Base-by-base conservation (phyloP, 1,140 invertebrate genomes). In the Aphaenogaster floridana region DNA sequence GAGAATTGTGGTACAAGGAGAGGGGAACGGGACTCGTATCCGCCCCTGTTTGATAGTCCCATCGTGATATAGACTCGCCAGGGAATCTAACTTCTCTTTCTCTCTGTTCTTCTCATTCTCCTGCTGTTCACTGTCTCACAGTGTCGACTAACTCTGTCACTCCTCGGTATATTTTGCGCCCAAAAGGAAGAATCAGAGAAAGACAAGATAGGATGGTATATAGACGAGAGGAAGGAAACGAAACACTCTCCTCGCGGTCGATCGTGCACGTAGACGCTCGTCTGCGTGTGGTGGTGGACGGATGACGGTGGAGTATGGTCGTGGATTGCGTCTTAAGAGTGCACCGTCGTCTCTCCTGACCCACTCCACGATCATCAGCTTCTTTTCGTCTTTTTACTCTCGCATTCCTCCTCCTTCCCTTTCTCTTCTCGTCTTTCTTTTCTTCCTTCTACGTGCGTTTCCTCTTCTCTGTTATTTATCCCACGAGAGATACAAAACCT, bases 11-110 rank as follows among this genome's bases (percentile, higher is more conserved):
- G 86, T 64, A 83, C 78, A 57, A 64, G 52, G 15, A 45, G 69
- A 28, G 77, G 63, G 64, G 39, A 42, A n/a, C 69, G 69, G 50
- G 36, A 64, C 54, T 76, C 66, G 90, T 88, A 91, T 91, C 90
- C 91, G 90, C 90, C 91, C 90, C 90, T 90, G 88, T 92, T 92
- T 91, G 90, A 91, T 91, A 90, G 88, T 92, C 72, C 74, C 86
- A 81, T 74, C 90, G 86, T 71, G 90, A 90, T 91, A 91, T 85
- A 88, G 88, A 92, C 86, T 86, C 89, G 66, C 90, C 69, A n/a
- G 78, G 63, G 57, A 86, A 81, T 61, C 59, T 52, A 59, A 66
- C 39, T 78, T 68, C 54, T 80, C 28, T 61, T 59, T 78, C 57
- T 36, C 74, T 66, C 66, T 28, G 48, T 79, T 52, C 66, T 50